Evolutionary conservation across 2,888 invertebrate species (phyloP).

Genomic region (Agrilus biguttatus): DNA sequence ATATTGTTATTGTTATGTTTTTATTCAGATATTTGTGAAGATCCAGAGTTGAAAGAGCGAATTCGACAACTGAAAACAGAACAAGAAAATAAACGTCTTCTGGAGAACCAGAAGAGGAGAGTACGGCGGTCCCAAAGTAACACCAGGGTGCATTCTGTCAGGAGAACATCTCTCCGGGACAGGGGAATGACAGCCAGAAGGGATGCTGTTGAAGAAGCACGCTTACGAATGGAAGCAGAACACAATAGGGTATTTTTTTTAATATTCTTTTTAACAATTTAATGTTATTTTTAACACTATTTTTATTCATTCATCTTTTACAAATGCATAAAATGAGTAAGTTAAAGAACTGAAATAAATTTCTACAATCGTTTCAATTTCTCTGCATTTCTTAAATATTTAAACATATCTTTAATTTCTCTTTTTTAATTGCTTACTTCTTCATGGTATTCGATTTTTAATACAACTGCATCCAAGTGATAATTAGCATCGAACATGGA

Average conservation of each 20-base stretch:
- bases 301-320: not conserved
- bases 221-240: slow-evolving; percentile 45
- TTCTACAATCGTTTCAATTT: too few relatives aligned
- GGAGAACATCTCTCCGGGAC: slow-evolving; percentile 84
- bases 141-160: slow-evolving; percentile 79
- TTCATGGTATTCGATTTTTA: too few relatives aligned
- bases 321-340: too few relatives aligned
- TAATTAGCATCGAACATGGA: too few relatives aligned
- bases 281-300: not conserved
- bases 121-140: slow-evolving; percentile 62
- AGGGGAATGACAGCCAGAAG: slow-evolving; percentile 87
- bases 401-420: too few relatives aligned
- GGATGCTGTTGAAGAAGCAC: slow-evolving; percentile 87
- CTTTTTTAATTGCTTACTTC: too few relatives aligned
- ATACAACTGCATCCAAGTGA: too few relatives aligned
- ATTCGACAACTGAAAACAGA: slow-evolving; percentile 80
- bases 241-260: slow-evolving; percentile 14
- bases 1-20: not conserved
- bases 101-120: slow-evolving; percentile 45
- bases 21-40: slow-evolving; percentile 81
- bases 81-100: slow-evolving; percentile 54
- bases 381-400: too few relatives aligned
- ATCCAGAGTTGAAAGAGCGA: slow-evolving; percentile 82
- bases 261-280: not conserved
- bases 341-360: too few relatives aligned